Conservation (phyloP, 2,888 invertebrate species). For the Cantharis flavilabris region DNA sequence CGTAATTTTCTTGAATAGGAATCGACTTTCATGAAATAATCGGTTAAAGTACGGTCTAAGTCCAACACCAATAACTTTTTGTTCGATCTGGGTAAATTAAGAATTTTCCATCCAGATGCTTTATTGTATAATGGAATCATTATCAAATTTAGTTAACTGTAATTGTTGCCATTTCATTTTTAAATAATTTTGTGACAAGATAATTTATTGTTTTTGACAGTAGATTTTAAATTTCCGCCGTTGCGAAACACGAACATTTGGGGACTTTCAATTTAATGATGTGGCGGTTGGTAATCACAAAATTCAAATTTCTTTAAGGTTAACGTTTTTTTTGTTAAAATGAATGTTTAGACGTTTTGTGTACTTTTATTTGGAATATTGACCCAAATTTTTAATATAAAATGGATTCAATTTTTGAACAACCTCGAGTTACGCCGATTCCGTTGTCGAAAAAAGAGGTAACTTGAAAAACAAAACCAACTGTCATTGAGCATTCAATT, state of each 20-base stretch:
- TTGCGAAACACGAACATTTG: too few relatives aligned
- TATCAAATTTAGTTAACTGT: too few relatives aligned
- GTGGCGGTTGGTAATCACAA: neutral
- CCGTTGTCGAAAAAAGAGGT: constrained; percentile 42
- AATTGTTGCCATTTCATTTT: too few relatives aligned
- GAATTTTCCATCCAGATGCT: neutral
- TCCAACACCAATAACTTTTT: neutral
- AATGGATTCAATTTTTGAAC: constrained; percentile 54
- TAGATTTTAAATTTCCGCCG: too few relatives aligned
- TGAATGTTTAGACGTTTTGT: neutral
- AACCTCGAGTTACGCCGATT: constrained; percentile 46
- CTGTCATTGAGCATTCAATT: neutral
- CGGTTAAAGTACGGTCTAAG: neutral
- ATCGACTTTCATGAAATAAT: neutral
- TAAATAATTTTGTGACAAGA: too few relatives aligned
- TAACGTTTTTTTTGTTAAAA: neutral
- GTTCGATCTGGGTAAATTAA: neutral
- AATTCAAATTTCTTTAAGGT: neutral
- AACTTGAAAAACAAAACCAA: neutral
- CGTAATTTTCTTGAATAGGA: neutral
- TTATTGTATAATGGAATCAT: neutral
- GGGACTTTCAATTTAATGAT: too few relatives aligned
- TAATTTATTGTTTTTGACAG: too few relatives aligned
- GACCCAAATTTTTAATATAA: neutral
- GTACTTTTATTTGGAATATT: neutral